These are phyloP conservation scores for Sebastes ruberrimus DNA, from an alignment of 2,797 vertebrate species.

Conservation along the genomic window DNA sequence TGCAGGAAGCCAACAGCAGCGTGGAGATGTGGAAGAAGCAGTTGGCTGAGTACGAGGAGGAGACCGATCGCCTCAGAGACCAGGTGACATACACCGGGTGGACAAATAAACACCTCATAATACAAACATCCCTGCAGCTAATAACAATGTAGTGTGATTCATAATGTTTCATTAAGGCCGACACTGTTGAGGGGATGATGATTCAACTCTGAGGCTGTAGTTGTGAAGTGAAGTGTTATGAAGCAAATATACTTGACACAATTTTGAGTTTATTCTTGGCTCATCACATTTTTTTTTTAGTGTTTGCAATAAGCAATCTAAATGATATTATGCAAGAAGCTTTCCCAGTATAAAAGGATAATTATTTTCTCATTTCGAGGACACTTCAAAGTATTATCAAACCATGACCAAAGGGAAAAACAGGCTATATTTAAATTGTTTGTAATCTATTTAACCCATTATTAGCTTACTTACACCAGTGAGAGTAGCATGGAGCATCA, in stretches of 20 bases:
- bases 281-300: not conserved
- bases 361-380: not conserved
- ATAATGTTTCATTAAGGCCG: not conserved
- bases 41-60: constrained; percentile 90
- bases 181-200: not conserved
- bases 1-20: constrained; percentile 91
- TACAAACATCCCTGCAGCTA: not conserved
- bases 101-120: not conserved
- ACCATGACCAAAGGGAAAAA: not conserved
- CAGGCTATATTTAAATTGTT: not conserved
- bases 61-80: constrained; percentile 89
- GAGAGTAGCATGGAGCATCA: not conserved
- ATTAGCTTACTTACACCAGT: not conserved
- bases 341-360: not conserved
- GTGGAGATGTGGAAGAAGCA: constrained; percentile 95
- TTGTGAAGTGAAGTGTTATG: not conserved
- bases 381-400: not conserved
- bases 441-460: not conserved
- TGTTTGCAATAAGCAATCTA: not conserved
- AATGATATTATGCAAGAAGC: not conserved
- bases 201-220: not conserved
- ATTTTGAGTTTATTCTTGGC: not conserved
- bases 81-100: constrained; percentile 77
- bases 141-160: not conserved
- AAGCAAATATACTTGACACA: not conserved